phyloP scores from a whole-genome alignment of 2,797 vertebrate species.

The Falco biarmicus region DNA sequence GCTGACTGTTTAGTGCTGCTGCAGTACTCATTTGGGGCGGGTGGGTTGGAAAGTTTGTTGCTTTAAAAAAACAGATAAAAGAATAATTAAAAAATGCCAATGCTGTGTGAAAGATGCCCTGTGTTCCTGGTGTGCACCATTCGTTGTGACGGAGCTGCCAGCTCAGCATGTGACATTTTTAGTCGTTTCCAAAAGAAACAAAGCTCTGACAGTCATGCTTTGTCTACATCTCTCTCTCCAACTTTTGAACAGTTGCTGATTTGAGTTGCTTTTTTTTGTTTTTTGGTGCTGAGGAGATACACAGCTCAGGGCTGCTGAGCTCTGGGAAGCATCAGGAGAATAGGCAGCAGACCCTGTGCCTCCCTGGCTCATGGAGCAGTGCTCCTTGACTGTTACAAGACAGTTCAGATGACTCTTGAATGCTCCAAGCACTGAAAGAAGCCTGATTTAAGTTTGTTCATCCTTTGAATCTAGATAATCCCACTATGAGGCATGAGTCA shows the following conservation, averaged over 20 bases:
- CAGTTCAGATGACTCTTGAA: not conserved
- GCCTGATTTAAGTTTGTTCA: not conserved
- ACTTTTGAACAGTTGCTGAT: not conserved
- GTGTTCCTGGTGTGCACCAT: not conserved
- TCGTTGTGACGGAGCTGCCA: not conserved
- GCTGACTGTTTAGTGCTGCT: not conserved
- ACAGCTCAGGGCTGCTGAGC: not conserved
- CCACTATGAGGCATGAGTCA: fast-evolving
- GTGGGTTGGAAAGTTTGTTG: not conserved
- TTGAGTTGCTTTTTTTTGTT: not conserved
- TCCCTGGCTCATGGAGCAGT: not conserved
- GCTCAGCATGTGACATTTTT: not conserved
- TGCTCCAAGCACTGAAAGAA: not conserved
- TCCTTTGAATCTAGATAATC: not conserved
- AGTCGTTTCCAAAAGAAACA: not conserved
- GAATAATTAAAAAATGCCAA: not conserved
- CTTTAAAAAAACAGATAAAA: not conserved
- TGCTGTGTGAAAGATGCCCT: not conserved
- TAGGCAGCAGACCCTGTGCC: not conserved
- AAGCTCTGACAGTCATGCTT: not conserved
- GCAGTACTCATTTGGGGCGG: not conserved
- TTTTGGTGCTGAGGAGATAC: not conserved
- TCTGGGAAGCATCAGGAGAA: not conserved
- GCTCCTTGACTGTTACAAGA: not conserved
- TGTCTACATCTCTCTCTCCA: not conserved